These are phyloP conservation scores for Yponomeuta evonymella DNA, from an alignment of 2,888 invertebrate genomes.

Conservation along the genomic window DNA sequence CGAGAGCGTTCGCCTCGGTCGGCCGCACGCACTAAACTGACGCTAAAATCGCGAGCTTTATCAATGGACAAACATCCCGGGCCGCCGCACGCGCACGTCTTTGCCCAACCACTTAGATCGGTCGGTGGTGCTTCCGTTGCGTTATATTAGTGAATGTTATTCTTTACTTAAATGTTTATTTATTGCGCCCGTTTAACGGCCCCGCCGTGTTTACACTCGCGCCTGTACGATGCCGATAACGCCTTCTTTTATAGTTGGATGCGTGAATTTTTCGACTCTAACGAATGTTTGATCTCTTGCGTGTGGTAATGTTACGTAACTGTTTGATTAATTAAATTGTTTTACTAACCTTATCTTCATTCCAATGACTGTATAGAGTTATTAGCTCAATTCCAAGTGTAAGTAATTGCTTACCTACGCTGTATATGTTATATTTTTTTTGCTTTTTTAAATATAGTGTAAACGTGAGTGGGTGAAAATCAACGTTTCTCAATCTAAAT, in stretches of 20 bases:
- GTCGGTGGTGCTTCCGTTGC: constrained; percentile 63
- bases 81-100: constrained; percentile 51
- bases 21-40: constrained; percentile 61
- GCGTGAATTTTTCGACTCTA: constrained; percentile 1
- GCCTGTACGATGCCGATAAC: neutral
- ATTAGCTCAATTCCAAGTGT: too few species aligned
- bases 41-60: constrained; percentile 65
- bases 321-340: neutral
- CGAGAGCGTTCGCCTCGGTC: constrained; percentile 43
- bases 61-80: constrained; percentile 34
- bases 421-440: too few species aligned
- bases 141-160: constrained; percentile 44
- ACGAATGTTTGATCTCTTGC: neutral
- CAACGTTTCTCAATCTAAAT: too few species aligned
- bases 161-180: constrained; percentile 55
- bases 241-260: constrained; percentile 1
- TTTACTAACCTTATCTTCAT: neutral
- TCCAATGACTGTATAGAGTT: neutral
- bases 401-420: too few species aligned
- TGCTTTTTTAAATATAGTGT: too few species aligned
- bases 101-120: constrained; percentile 59
- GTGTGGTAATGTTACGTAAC: constrained; percentile 6
- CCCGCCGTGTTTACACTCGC: constrained; percentile 27
- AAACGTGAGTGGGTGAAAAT: too few species aligned
- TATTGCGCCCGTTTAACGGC: constrained; percentile 39